Evolutionary conservation across 2,113 vertebrate species (phyloP).

Genomic region (Cardinalis cardinalis): DNA sequence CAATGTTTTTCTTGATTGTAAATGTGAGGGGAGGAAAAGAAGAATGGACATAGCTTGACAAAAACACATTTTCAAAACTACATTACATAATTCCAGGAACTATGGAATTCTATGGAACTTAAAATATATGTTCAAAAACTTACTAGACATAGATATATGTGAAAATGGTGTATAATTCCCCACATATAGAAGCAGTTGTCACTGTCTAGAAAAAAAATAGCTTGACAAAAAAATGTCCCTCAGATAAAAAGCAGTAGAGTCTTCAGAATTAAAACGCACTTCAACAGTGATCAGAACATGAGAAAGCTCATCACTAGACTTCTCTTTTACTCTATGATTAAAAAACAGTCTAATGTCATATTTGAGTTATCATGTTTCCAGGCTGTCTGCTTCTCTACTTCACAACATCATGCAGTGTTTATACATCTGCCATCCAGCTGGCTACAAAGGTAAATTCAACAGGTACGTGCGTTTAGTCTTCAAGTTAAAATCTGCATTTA

Average conservation of each 20-base stretch:
- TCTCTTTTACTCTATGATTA: neutral
- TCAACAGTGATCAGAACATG: neutral
- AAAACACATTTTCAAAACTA: neutral
- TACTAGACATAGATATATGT: neutral
- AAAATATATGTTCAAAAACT: neutral
- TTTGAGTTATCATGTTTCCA: neutral
- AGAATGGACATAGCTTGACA: neutral
- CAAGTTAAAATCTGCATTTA: neutral
- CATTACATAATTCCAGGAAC: rapidly evolving
- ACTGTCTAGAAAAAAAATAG: neutral
- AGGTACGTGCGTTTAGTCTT: neutral
- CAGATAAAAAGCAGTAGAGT: neutral
- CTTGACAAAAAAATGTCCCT: neutral
- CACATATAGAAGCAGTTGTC: neutral
- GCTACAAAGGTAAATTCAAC: neutral
- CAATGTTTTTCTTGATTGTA: neutral
- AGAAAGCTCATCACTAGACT: neutral
- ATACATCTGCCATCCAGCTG: neutral
- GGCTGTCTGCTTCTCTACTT: neutral
- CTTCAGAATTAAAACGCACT: neutral
- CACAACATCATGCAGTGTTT: neutral
- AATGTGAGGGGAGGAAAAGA: neutral
- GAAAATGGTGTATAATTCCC: neutral
- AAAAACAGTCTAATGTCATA: neutral
- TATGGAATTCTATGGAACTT: neutral